Percentiles rank a stretch among this genome's conserved stretches.
Conservation (phyloP, 2,888 invertebrate genomes). For the Podabrus alpinus region DNA sequence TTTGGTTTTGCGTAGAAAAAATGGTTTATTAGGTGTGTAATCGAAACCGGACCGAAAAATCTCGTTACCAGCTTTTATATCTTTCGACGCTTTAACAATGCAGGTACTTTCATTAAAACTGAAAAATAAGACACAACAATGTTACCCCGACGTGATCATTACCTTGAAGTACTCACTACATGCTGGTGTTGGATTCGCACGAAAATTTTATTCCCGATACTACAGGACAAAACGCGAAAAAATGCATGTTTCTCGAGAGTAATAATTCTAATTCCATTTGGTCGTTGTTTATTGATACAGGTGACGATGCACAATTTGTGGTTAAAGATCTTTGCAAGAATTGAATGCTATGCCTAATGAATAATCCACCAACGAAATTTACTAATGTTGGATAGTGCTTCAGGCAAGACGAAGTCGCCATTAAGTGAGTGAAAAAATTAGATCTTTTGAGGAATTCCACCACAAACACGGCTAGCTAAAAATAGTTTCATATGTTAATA, state of each 20-base stretch:
- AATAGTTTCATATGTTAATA: not conserved
- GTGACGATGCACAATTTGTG: not conserved
- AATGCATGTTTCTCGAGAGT: not conserved
- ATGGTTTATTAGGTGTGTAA: no score
- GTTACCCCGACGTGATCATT: rapidly evolving
- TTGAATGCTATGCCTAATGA: not conserved
- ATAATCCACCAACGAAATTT: not conserved
- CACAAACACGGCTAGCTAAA: not conserved
- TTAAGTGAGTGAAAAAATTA: not conserved
- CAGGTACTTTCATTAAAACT: no score
- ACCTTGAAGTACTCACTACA: not conserved
- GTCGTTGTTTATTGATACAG: not conserved
- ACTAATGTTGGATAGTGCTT: not conserved
- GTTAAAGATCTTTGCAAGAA: not conserved
- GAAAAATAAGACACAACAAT: no score
- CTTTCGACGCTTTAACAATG: no score
- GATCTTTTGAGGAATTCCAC: not conserved
- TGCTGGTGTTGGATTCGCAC: not conserved
- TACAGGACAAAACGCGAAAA: not conserved
- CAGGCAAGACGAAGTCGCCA: not conserved
- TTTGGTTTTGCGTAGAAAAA: no score
- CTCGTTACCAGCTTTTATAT: no score
- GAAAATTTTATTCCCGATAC: not conserved
- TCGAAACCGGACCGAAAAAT: no score
- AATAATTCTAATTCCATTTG: not conserved